These are phyloP conservation scores for Ganaspis sp. DNA, from an alignment of 1,140 invertebrate species.

Conservation along the genomic window DNA sequence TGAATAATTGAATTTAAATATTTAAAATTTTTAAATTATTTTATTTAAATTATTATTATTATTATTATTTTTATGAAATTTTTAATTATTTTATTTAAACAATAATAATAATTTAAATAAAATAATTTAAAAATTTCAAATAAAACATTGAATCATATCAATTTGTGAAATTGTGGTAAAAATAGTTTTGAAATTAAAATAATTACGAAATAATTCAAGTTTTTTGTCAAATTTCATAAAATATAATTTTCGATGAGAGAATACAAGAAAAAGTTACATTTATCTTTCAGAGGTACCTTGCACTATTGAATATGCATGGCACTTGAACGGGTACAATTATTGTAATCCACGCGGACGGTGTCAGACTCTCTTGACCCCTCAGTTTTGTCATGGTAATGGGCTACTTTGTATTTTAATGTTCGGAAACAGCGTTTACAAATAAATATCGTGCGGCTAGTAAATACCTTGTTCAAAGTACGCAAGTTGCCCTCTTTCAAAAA, in stretches of 20 bases:
- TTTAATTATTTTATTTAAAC: too few species aligned
- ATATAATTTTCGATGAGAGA: not conserved
- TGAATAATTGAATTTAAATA: too few species aligned
- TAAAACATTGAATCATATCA: too few species aligned
- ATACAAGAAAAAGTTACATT: conserved; percentile 33
- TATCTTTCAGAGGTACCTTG: conserved; percentile 44
- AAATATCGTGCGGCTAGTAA: conserved; percentile 57
- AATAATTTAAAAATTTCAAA: too few species aligned
- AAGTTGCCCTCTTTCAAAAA: not conserved
- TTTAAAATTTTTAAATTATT: too few species aligned
- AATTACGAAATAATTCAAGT: too few species aligned
- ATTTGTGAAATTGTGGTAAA: too few species aligned
- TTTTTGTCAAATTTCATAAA: too few species aligned
- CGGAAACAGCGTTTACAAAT: conserved; percentile 68
- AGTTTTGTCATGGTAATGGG: conserved; percentile 72
- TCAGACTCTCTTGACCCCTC: conserved; percentile 70
- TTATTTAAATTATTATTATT: too few species aligned
- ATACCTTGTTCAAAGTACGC: conserved; percentile 39
- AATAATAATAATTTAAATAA: too few species aligned
- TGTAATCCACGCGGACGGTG: conserved; percentile 69
- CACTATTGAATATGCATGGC: conserved; percentile 70
- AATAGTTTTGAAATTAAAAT: too few species aligned
- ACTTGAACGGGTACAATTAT: conserved; percentile 54
- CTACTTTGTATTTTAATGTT: conserved; percentile 73
- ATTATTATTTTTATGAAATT: too few species aligned